Base-by-base conservation (phyloP, 92 coral and sea anemone species). In the Montipora capitata region DNA sequence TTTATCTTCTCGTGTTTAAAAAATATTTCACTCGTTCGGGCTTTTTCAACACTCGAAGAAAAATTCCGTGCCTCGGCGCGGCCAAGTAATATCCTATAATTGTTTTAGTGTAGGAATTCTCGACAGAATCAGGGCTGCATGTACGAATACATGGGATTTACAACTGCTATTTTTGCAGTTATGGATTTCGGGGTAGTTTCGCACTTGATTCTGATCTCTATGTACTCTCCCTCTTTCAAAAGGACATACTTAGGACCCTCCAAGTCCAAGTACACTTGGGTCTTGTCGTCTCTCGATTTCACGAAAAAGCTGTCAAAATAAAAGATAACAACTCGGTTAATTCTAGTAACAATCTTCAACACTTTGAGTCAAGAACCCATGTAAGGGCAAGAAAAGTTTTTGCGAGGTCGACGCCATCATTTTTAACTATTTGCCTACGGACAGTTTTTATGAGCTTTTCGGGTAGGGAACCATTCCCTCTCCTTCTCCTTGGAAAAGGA, bases 181-280 rank as follows among this genome's bases (percentile, higher is more conserved):
- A 70, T 70, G 76, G 76, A 70, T 70, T 70, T 70, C 10, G 76
- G 54, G 49, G 76, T 49, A 38, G 76, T 70, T 70, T 38, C 76
- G 3, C 17, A 38, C 51, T 70, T 44, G n/a, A 70, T 70, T 70
- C 7, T 70, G 40, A 70, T 70, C 40, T 70, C 76, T 70, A 38
- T 40, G 17, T 40, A 70, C n/a, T 70, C n/a, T 51, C 76, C 76
- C 51, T 70, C 76, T 38, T 70, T 40, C 51, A 70, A 70, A 70
- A 70, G 51, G 27, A 39, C 49, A 70, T 70, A 70, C 49, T 70
- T 70, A 40, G 59, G 78, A 73, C 57, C 61, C 78, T 73, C 59
- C 78, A 73, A 73, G 78, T 73, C 61, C 78, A 73, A 73, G 78
- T 73, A 73, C 16, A 61, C 78, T 73, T 73, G 78, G 27, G 78